phyloP scores from a whole-genome alignment of 2,888 invertebrate species.

The Erebia aethiops region DNA sequence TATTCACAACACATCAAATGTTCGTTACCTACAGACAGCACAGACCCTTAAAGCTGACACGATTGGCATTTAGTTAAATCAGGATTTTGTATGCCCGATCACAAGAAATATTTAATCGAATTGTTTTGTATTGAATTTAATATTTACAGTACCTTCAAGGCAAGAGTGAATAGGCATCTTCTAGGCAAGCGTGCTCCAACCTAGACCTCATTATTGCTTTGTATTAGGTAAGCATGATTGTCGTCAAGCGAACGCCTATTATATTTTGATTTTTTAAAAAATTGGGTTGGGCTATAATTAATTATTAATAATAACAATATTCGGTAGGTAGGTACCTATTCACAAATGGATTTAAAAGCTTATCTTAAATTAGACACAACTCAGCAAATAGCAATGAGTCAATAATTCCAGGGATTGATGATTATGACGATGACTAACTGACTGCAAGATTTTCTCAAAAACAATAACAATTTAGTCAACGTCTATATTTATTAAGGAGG shows the following conservation, averaged over 20 bases:
- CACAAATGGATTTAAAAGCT: slow-evolving; percentile 24
- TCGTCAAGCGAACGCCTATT: too few relatives aligned
- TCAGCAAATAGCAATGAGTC: slow-evolving; percentile 32
- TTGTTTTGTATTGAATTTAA: too few relatives aligned
- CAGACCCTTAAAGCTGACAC: not conserved
- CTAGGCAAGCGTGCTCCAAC: too few relatives aligned
- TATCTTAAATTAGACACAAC: slow-evolving; percentile 31
- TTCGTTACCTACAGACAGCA: not conserved
- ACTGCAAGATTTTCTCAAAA: slow-evolving; percentile 30
- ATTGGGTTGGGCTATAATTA: too few relatives aligned
- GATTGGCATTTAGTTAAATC: not conserved
- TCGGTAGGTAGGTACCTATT: not conserved
- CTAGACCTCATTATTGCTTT: too few relatives aligned
- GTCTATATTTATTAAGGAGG: not conserved
- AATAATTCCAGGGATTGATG: slow-evolving; percentile 30
- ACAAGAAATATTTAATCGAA: not conserved
- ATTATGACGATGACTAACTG: slow-evolving; percentile 29
- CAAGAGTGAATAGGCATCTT: too few relatives aligned
- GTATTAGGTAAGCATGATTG: too few relatives aligned
- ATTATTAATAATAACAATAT: not conserved
- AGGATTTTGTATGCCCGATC: not conserved
- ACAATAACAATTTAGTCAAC: slow-evolving; percentile 21
- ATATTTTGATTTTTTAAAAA: too few relatives aligned
- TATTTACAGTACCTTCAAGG: too few relatives aligned
- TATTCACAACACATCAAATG: not conserved